Base-by-base conservation (phyloP, 2,113 vertebrate species). In the Blennius ocellaris region DNA sequence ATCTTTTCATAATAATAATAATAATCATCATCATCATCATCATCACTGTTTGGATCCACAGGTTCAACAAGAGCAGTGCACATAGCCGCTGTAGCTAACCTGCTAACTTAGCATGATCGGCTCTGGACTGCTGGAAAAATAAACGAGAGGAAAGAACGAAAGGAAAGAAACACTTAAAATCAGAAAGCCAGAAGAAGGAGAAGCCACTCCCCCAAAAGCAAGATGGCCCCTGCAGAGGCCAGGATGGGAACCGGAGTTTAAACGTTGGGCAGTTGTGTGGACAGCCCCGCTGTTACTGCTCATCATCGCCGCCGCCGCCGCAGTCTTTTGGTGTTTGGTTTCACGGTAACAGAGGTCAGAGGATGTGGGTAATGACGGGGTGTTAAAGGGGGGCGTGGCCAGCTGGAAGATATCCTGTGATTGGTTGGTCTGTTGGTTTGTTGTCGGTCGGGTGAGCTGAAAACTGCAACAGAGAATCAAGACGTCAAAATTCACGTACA, bases 371-470 rank as follows among this genome's bases (percentile, higher is more conserved):
- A 76, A 37, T 84, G 87, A 85, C 60, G 2, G 56, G 59, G 21
- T 48, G 64, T 87, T 80, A 82, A 82, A 82, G 84, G 80, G n/a
- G 77, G 86, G 83, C 53, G 57, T 85, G 89, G 80, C 80, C 76
- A 75, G 81, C 78, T 79, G 88, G 91, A 90, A 92, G 89, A 88
- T 88, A 82, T 79, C 81, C 79, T 83, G 84, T 88, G 85, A 89
- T 87, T 83, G 82, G 85, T 90, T 79, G 87, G 72, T 82, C 72
- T 65, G 57, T 72, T 67, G 65, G 73, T 69, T 69, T 74, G 62
- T 71, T 65, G 78, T 73, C n/a, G 57, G 81, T 83, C 78, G 56
- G 65, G 65, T 80, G 61, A 66, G 78, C 69, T 57, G 70, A 60
- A 78, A 81, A 52, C 90, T 92, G 4, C 21, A 43, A 43, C 12